These are phyloP conservation scores for Muntiacus muntjak DNA, from an alignment of 2,113 vertebrate species.

Conservation along the genomic window DNA sequence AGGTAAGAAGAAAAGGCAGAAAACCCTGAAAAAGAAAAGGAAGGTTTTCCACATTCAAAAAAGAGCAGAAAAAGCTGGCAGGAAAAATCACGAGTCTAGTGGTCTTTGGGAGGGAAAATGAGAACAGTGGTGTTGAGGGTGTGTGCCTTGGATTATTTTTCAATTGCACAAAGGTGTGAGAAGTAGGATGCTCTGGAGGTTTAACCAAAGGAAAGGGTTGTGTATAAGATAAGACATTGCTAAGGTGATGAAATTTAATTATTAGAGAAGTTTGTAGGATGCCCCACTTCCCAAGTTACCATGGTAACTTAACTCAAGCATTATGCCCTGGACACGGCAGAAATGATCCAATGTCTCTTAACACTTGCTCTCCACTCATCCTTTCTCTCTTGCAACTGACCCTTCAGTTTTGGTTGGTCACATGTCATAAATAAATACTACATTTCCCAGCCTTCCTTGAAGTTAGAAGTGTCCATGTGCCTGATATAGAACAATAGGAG, in stretches of 20 bases:
- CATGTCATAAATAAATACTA: not conserved
- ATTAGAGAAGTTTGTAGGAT: not conserved
- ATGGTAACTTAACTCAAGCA: not conserved
- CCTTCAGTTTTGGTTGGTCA: not conserved
- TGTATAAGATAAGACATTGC: not conserved
- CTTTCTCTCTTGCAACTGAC: not conserved
- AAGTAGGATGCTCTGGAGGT: not conserved
- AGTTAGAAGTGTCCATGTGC: not conserved
- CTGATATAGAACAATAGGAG: not conserved
- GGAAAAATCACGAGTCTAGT: not conserved
- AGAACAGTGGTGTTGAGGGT: not conserved
- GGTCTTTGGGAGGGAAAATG: not conserved
- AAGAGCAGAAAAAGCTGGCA: not conserved
- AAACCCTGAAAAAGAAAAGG: not conserved
- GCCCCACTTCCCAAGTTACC: not conserved
- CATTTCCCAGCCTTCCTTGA: not conserved
- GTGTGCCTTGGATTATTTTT: not conserved
- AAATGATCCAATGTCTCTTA: not conserved
- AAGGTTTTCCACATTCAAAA: not conserved
- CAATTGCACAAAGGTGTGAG: not conserved
- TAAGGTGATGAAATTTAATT: not conserved
- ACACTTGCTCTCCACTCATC: not conserved
- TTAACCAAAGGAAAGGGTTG: not conserved
- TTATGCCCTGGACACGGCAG: not conserved
- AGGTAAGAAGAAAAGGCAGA: not conserved